phyloP scores from a whole-genome alignment of 1,140 invertebrate genomes.

The Rhagoletis pomonella region DNA sequence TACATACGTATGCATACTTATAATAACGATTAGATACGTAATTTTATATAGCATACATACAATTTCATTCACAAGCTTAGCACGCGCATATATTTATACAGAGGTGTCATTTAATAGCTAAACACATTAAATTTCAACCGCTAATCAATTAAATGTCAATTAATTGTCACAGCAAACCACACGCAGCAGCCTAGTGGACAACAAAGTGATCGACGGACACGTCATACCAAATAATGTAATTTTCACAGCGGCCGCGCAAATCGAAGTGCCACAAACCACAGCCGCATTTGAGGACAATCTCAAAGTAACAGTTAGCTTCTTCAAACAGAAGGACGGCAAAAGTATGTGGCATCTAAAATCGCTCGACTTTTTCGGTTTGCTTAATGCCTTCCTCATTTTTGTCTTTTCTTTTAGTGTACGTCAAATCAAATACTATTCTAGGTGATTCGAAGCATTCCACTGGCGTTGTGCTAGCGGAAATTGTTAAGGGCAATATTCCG shows the following conservation, averaged over 20 bases:
- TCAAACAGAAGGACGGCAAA: conserved; percentile 78
- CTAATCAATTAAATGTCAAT: conserved; percentile 55
- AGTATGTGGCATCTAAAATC: conserved; percentile 74
- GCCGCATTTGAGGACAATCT: conserved; percentile 87
- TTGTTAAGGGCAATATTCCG: conserved; percentile 93
- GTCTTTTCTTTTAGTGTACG: conserved; percentile 81
- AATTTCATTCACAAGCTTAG: not conserved
- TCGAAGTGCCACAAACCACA: conserved; percentile 83
- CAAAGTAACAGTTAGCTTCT: conserved; percentile 86
- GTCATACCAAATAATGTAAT: conserved; percentile 90
- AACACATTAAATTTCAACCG: conserved; percentile 4
- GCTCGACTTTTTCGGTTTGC: not conserved
- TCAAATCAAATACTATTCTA: conserved; percentile 89
- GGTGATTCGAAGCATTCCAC: conserved; percentile 84
- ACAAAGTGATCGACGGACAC: conserved; percentile 91
- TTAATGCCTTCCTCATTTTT: not conserved
- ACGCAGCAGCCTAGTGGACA: conserved; percentile 80
- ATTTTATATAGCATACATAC: not conserved
- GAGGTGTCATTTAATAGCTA: conserved; percentile 12
- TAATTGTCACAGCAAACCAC: conserved; percentile 75
- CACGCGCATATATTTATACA: not conserved
- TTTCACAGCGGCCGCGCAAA: conserved; percentile 86
- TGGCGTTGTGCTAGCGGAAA: conserved; percentile 90
- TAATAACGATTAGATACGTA: no score
- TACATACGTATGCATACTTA: not conserved